These are phyloP conservation scores for Zootoca vivipara DNA, from an alignment of 2,113 vertebrate species.

Conservation along the genomic window DNA sequence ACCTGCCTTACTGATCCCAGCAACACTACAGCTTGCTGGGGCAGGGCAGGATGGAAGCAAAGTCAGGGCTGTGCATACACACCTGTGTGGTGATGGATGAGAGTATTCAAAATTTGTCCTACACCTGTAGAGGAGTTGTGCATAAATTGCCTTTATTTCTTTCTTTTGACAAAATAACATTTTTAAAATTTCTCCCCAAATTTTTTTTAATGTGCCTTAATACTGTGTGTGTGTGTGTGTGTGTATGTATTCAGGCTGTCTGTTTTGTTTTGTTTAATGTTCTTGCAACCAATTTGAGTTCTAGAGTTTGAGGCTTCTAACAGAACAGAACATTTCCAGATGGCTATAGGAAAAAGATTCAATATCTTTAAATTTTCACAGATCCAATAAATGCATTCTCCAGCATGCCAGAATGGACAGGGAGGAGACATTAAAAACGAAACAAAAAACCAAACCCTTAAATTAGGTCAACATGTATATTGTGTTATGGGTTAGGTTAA, in stretches of 20 bases:
- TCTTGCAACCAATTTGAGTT: background rate
- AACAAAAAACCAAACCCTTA: background rate
- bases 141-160: background rate
- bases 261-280: background rate
- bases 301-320: slow-evolving; percentile 22
- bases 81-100: background rate
- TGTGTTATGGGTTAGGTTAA: background rate
- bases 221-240: background rate
- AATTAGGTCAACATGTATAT: background rate
- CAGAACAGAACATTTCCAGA: slow-evolving; percentile 29
- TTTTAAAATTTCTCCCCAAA: background rate
- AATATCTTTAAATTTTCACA: slow-evolving; percentile 22
- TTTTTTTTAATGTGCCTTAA: background rate
- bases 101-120: background rate
- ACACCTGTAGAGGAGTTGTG: background rate
- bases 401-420: slow-evolving; percentile 23
- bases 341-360: background rate
- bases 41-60: no score
- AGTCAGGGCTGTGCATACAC: no score
- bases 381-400: background rate
- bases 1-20: no score
- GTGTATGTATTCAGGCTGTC: no score
- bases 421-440: slow-evolving; percentile 7
- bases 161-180: background rate
- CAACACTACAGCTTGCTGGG: no score